Base-by-base conservation (phyloP, 2,888 invertebrate genomes). In the Dromius quadrimaculatus region DNA sequence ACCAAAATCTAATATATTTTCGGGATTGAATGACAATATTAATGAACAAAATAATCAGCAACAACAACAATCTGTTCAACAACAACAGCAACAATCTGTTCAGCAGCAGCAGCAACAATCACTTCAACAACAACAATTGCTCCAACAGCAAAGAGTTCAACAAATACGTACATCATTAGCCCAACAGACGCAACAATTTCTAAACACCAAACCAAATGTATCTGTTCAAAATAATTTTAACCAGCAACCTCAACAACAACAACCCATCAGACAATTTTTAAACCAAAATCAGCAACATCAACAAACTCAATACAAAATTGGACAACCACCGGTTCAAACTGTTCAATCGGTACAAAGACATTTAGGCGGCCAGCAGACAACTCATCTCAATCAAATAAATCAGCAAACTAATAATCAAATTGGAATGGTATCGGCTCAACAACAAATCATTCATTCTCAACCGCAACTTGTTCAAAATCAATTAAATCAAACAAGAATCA, bases 1-100 rank as follows among this genome's bases (percentile, higher is more conserved):
- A 28, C 11, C 83, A 28, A 76, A 79, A 50, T 78, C 82, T 65
- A 79, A 78, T 73, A 76, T 82, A 34, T 70, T 70, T 28, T 15
- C 41, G 2, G 28, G 50, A 1, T 13, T 54, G 32, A 23, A 13
- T 13, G 50, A 54, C 5, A 54, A 54, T 28, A 11, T 28, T 28
- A 23, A 11, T 15, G 50, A 54, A 28, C 50, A 54, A 54, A 8
- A 15, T 8, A 54, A 32, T 28, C 50, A 54, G 28, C 47, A 47
- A 5, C 3, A 28, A 28, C 50, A 54, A 54, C 43, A 43, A 43
- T 28, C 23, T 1, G 13, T 13, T 28, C 28, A 28, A 11, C 50
- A 50, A 9, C 50, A 66, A 13, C 57, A 54, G 11, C 59, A 59
- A 38, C 72, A 75, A 45, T 75, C 75, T 28, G 66, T 72, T 22